Evolutionary conservation across 2,888 invertebrate species (phyloP), one percentile per base, ranked within the genome.

Genomic region (Prionchulus punctatus): DNA sequence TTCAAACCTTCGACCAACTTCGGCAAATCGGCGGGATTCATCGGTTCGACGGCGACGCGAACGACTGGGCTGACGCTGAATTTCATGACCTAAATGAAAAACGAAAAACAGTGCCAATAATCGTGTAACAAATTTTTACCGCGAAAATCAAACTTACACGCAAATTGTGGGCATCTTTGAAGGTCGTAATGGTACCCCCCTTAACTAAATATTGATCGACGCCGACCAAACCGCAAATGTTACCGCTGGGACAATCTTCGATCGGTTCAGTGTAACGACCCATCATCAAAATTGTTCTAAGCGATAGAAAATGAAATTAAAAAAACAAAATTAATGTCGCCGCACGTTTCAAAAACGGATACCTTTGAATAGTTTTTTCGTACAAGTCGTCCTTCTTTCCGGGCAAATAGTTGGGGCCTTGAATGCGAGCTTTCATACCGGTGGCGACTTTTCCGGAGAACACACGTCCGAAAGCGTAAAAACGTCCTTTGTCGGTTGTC

Each of bases 61-160:
- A 99, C 98, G 58, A 99, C 98, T 64, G 98, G 98, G 2, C 92
- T 94, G 55, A 99, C 98, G 67, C 89, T 90, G 84, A 99, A 99
- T 77, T 99, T 99, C 98, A 99, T 99, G 66, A 96, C 91, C 80
- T 72, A 51, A n/a, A 51, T n/a, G n/a, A n/a, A n/a, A n/a, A 54
- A 53, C 30, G 26, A 12, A 48, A 15, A 12, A 48, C 7, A 48
- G 7, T 31, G 31, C 7, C 31, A 12, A 52, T 30, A 15, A 30
- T 18, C 27, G 27, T 31, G 15, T 49, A 30, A 25, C 7, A 52
- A 27, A 21, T 7, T 7, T 54, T 21, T 43, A 7, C 18, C 18
- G 27, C n/a, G 7, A 53, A 53, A 53, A 18, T 23, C n/a, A n/a
- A 51, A n/a, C 57, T 59, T 54, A 69, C 73, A 64, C 84, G 79